A percentile compares a stretch with the other conserved stretches of the same genome.
phyloP scores from a whole-genome alignment of 2,113 vertebrate genomes.

The Sinocyclocheilus anophthalmus region DNA sequence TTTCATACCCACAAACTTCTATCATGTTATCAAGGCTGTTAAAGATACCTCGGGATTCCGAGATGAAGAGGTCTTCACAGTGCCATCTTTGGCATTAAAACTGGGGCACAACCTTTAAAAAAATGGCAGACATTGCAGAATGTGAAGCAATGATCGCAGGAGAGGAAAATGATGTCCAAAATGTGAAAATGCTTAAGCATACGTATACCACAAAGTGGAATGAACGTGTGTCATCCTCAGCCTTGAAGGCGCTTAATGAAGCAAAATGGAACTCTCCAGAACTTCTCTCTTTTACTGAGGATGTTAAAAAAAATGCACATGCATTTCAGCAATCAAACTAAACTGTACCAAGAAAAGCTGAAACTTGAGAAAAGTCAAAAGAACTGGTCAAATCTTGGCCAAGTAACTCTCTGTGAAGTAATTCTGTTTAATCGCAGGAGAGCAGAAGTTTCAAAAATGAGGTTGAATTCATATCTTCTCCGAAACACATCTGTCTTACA shows the following conservation, averaged over 20 bases:
- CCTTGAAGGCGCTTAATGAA: neutral
- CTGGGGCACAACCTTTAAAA: slow-evolving; percentile 52
- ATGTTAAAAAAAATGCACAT: slow-evolving; percentile 8
- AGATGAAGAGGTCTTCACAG: slow-evolving; percentile 36
- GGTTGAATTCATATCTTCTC: neutral
- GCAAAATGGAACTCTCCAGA: neutral
- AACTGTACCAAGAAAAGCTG: neutral
- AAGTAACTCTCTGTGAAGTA: neutral
- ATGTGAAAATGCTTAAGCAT: slow-evolving; percentile 2
- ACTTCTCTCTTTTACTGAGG: slow-evolving; percentile 13
- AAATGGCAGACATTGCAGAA: slow-evolving; percentile 21
- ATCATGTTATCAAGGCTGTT: slow-evolving; percentile 39
- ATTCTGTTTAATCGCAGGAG: neutral
- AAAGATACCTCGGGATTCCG: slow-evolving; percentile 40
- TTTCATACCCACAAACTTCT: slow-evolving; percentile 45
- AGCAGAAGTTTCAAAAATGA: neutral
- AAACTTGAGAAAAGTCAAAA: slow-evolving; percentile 4
- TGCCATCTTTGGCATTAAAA: slow-evolving; percentile 50
- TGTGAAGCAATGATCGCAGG: slow-evolving; percentile 35
- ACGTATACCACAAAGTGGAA: slow-evolving; percentile 11
- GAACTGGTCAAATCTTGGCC: slow-evolving; percentile 2
- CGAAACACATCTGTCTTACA: neutral
- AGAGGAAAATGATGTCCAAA: neutral
- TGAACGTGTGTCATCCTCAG: neutral
- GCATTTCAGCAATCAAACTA: neutral